A percentile compares a stretch with the other conserved stretches of the same genome.
These are phyloP conservation scores for Lates japonicus DNA, from an alignment of 2,797 vertebrate species.

Conservation along the genomic window DNA sequence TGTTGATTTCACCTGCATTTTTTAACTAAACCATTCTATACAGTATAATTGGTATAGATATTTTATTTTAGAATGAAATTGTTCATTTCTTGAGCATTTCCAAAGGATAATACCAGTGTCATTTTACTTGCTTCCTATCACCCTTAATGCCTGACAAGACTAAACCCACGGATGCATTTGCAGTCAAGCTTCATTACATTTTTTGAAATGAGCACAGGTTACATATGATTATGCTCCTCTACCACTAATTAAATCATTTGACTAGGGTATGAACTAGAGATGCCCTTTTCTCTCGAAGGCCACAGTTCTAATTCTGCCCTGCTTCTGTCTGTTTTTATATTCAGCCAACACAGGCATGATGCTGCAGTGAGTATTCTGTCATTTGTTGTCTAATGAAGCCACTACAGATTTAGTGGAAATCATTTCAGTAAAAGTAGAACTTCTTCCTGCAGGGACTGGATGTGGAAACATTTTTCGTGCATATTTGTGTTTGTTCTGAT, in stretches of 20 bases:
- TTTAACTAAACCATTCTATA: neutral
- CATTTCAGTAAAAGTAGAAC: neutral
- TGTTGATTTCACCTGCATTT: neutral
- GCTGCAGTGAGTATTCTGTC: neutral
- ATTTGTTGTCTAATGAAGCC: neutral
- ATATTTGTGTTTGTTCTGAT: slow-evolving; percentile 16
- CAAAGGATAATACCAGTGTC: slow-evolving; percentile 26
- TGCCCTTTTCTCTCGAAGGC: slow-evolving; percentile 18
- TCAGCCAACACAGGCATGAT: neutral
- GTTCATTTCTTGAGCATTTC: slow-evolving; percentile 31
- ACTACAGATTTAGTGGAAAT: neutral
- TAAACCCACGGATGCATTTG: slow-evolving; percentile 45
- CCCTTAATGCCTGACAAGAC: slow-evolving; percentile 22
- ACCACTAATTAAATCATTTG: slow-evolving; percentile 53
- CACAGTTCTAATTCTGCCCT: neutral
- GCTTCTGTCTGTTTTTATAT: neutral
- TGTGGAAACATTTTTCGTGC: neutral
- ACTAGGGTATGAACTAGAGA: slow-evolving; percentile 33
- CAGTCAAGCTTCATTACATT: slow-evolving; percentile 36
- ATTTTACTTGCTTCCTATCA: slow-evolving; percentile 36
- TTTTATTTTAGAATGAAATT: neutral
- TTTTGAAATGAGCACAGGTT: slow-evolving; percentile 52
- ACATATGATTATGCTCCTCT: slow-evolving; percentile 45
- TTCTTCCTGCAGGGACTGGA: neutral
- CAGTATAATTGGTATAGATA: neutral